phyloP scores from a whole-genome alignment of 1,140 invertebrate genomes.

The Bathynomus jamesi region DNA sequence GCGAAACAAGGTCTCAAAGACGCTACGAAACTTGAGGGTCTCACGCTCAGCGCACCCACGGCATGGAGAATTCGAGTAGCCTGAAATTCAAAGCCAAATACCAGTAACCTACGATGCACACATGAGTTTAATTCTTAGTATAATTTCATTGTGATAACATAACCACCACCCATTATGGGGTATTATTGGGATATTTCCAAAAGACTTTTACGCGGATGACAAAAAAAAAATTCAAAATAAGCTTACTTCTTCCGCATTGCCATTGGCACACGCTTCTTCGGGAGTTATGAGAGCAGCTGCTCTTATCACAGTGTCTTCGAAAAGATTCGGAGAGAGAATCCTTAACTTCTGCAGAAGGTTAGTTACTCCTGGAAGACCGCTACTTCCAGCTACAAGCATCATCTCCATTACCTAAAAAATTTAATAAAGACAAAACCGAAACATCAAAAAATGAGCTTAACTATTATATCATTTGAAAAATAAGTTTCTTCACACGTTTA shows the following conservation, averaged over 20 bases:
- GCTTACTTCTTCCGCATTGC: not conserved
- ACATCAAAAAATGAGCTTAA: no score
- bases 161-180: no score
- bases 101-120: no score
- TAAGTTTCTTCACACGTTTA: no score
- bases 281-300: not conserved
- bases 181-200: no score
- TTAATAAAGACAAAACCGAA: no score
- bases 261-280: not conserved
- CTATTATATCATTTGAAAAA: no score
- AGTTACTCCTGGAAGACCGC: not conserved
- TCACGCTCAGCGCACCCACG: constrained; percentile 16
- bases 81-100: no score
- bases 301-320: not conserved
- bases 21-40: constrained; percentile 24
- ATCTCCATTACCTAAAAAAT: not conserved
- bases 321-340: not conserved
- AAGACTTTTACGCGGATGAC: no score
- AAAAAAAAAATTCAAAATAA: no score
- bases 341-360: not conserved
- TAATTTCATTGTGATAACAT: no score
- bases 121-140: no score
- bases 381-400: not conserved
- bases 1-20: constrained; percentile 26
- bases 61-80: constrained; percentile 22